Base-by-base conservation (phyloP, 2,888 invertebrate genomes). In the Limnephilus lunatus region DNA sequence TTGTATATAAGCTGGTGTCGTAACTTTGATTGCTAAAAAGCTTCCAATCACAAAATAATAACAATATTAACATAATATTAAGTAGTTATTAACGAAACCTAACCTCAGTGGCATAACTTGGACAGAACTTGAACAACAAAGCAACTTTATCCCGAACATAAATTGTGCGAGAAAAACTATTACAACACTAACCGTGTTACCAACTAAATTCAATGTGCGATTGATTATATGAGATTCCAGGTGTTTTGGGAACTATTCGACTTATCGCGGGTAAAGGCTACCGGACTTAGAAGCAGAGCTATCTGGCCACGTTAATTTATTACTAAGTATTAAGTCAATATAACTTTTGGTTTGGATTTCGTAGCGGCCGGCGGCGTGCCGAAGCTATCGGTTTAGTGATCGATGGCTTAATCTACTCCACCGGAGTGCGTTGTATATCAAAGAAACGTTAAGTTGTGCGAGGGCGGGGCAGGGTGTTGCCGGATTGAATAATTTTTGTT, bases 291-390 rank as follows among this genome's bases (percentile, higher is more conserved):
- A 39, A 39, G 85, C 35, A 85, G 15, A 39, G 85, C 85, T 35
- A 85, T 35, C 39, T 85, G 25, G 35, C 15, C 39, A 35, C 85
- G 32, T 85, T 85, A 85, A 85, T 85, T 85, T 85, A 25, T 39
- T 85, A 48, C 14, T 14, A 48, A 48, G 48, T 48, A 48, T 48
- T 48, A 48, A 85, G 85, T 85, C 85, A 85, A 85, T 35, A 35
- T 39, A 85, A 85, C 85, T 85, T 85, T 85, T 85, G 35, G 35
- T 39, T 39, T 32, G n/a, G 85, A 85, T 85, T 85, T 85, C 35
- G 15, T 3, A 48, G 48, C 48, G 48, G 48, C 15, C 48, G 35
- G 25, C 32, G 25, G 85, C 85, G 12, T 85, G 85, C 11, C 25
- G 85, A 32, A 19, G 39, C 85, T 25, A 35, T 35, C 85, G 85